Conservation (phyloP, 2,797 vertebrate genomes). For the Sebastiscus tertius region DNA sequence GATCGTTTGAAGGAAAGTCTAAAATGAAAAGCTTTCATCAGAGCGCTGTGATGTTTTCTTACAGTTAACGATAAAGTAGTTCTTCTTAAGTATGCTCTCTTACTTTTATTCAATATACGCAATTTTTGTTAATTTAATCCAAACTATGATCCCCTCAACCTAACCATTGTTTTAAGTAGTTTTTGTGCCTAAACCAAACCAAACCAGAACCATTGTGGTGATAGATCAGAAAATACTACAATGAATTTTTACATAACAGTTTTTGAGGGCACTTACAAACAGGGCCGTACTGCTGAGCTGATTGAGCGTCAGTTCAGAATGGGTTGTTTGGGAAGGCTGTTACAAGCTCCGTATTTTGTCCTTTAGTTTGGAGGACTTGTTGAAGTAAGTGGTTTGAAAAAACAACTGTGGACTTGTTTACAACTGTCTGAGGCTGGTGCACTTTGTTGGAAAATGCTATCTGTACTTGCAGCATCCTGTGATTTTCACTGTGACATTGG, state of each 20-base stretch:
- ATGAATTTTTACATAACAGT: neutral
- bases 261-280: neutral
- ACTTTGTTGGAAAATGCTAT: neutral
- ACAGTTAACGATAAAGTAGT: neutral
- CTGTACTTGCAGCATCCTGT: neutral
- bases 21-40: neutral
- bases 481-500: neutral
- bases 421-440: neutral
- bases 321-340: neutral
- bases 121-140: neutral
- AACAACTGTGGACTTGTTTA: neutral
- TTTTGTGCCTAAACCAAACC: neutral
- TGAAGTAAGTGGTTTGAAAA: neutral
- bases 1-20: neutral
- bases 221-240: neutral
- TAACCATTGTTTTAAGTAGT: fast-evolving
- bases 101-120: no score
- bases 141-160: neutral
- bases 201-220: neutral
- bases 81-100: neutral
- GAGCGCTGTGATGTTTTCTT: neutral
- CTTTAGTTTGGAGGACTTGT: neutral
- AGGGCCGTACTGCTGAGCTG: neutral
- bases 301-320: neutral
- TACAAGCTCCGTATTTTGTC: neutral